A percentile compares a stretch with the other conserved stretches of the same genome.
Evolutionary conservation across 1,140 invertebrate genomes (phyloP).

Genomic region (Littorina saxatilis): DNA sequence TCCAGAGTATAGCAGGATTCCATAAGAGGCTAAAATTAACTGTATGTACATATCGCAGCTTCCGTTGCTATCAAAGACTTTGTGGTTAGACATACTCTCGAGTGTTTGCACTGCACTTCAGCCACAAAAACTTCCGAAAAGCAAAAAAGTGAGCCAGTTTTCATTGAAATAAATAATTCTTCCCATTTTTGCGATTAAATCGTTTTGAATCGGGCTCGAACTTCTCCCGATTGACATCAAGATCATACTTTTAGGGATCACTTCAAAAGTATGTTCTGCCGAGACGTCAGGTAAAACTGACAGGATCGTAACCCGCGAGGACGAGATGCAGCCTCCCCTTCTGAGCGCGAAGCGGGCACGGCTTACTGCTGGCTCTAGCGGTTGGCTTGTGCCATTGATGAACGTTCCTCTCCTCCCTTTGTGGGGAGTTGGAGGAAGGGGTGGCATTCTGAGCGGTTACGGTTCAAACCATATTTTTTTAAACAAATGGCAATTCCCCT

Average conservation of each 20-base stretch:
- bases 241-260: constrained; percentile 29
- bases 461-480: not conserved
- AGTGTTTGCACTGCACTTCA: too few species aligned
- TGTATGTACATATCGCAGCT: too few species aligned
- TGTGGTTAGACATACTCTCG: too few species aligned
- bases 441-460: constrained; percentile 25
- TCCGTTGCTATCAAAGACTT: too few species aligned
- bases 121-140: too few species aligned
- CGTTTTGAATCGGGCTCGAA: not conserved
- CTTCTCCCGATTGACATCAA: not conserved
- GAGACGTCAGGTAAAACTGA: constrained; percentile 21
- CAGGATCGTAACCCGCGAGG: constrained; percentile 2
- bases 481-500: too few species aligned
- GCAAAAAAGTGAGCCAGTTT: not conserved
- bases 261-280: constrained; percentile 17
- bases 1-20: too few species aligned
- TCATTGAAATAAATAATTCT: not conserved
- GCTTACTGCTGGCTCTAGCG: not conserved
- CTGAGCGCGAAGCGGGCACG: constrained; percentile 24
- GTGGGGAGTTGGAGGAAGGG: constrained; percentile 27
- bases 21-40: too few species aligned
- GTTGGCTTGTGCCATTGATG: not conserved
- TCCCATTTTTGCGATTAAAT: not conserved
- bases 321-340: not conserved
- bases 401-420: not conserved